Conservation (phyloP, 2,113 vertebrate genomes). For the Tetrax tetrax region DNA sequence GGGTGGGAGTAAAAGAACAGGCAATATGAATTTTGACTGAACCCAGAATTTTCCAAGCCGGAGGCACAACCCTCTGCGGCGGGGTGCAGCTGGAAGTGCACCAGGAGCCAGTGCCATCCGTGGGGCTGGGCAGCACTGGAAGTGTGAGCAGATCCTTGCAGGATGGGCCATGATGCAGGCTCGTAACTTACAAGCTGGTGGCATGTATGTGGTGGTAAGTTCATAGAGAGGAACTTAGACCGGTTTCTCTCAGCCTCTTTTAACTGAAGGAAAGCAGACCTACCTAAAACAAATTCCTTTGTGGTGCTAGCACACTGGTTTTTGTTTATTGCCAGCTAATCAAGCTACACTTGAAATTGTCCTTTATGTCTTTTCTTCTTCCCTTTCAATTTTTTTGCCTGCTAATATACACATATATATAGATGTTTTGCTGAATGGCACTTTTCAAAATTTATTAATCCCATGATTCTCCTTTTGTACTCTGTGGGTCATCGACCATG, state of each 20-base stretch:
- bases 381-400: background rate
- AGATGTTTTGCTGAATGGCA: background rate
- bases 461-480: background rate
- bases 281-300: background rate
- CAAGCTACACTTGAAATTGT: background rate
- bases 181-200: background rate
- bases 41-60: background rate
- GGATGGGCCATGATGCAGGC: background rate
- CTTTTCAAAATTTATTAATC: background rate
- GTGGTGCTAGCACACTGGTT: background rate
- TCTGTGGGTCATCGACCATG: background rate
- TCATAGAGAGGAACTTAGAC: background rate
- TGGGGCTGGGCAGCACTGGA: background rate
- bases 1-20: background rate
- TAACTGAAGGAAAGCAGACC: background rate
- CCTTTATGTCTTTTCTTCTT: background rate
- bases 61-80: background rate
- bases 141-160: background rate
- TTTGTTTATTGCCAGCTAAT: background rate
- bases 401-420: accelerated
- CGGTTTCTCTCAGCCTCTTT: background rate
- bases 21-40: background rate
- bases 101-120: background rate
- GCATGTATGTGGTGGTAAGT: background rate
- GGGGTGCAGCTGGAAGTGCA: background rate